Base-by-base conservation (phyloP, 64 coral and sea anemone species). In the Anthopleura sola region DNA sequence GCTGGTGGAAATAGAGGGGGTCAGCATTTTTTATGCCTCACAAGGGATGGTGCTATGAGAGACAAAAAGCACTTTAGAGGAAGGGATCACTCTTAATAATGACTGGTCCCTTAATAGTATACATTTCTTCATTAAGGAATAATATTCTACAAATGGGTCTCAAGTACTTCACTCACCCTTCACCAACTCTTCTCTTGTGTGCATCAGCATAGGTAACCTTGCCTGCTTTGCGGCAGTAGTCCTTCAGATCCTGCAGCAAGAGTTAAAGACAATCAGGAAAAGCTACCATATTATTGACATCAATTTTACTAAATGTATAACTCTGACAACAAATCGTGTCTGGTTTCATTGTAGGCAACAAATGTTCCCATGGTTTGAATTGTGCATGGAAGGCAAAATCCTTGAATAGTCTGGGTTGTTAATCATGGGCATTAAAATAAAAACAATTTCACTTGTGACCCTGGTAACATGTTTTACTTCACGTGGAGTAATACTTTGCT, bases 151-250 rank as follows among this genome's bases (percentile, higher is more conserved):
- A 39, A 81, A 46, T 18, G 29, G 44, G 6, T 54, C 23, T 49
- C 5, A 29, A 78, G 62, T 40, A 48, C 13, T 26, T 26, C 33
- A 20, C 91, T 87, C 38, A 96, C 94, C 94, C 94, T 92, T 96
- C 94, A 75, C 94, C 94, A 87, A 96, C 80, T 86, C 90, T 92
- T 82, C 88, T 88, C 38, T 92, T 96, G 39, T 96, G 94, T 38
- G 94, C 90, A 90, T 96, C 94, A 75, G 94, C 94, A 89, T 89
- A 96, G 24, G 94, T 96, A 26, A 92, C 84, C 47, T 91, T 91
- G 84, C 94, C 91, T 34, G 86, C 87, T 68, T 96, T 88, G 32
- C 94, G 87, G 75, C 91, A 89, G 48, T 90, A 92, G 74, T 96
- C 94, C 81, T 96, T 96, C 0, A 96, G 87, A 64, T 92, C 94